A percentile compares a stretch with the other conserved stretches of the same genome.
Conservation (phyloP, 2,113 vertebrate genomes). For the Bubalus kerabau region DNA sequence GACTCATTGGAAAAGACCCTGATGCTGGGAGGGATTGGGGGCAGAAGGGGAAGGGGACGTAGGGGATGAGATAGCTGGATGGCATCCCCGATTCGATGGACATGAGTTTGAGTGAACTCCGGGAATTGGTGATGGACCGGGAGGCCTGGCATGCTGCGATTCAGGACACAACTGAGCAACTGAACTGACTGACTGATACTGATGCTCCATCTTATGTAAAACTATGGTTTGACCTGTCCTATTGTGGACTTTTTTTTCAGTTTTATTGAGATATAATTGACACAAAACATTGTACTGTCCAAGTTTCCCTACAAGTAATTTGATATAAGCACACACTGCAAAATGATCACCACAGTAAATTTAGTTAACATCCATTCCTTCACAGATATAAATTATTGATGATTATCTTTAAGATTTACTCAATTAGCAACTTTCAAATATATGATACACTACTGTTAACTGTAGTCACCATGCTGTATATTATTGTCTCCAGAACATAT, state of each 20-base stretch:
- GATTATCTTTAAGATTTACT: neutral
- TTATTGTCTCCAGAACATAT: neutral
- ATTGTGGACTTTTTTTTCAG: neutral
- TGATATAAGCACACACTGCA: neutral
- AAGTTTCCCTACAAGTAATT: neutral
- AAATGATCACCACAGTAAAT: neutral
- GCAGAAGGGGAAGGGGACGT: too few species aligned
- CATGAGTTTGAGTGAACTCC: too few species aligned
- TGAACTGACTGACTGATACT: too few species aligned
- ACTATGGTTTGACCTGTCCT: neutral
- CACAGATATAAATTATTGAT: neutral
- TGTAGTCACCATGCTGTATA: neutral
- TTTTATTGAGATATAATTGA: neutral
- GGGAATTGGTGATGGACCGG: too few species aligned
- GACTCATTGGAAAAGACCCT: too few species aligned
- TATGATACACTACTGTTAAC: neutral
- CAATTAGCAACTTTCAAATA: neutral
- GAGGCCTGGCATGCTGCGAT: too few species aligned
- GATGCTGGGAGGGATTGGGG: too few species aligned
- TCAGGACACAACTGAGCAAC: too few species aligned
- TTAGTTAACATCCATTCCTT: neutral
- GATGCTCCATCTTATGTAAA: neutral
- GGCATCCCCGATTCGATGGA: too few species aligned
- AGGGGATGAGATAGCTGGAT: too few species aligned
- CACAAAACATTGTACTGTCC: neutral